A percentile compares a stretch with the other conserved stretches of the same genome.
These are phyloP conservation scores for Ormyrus labotus DNA, from an alignment of 2,888 invertebrate genomes.

Conservation along the genomic window DNA sequence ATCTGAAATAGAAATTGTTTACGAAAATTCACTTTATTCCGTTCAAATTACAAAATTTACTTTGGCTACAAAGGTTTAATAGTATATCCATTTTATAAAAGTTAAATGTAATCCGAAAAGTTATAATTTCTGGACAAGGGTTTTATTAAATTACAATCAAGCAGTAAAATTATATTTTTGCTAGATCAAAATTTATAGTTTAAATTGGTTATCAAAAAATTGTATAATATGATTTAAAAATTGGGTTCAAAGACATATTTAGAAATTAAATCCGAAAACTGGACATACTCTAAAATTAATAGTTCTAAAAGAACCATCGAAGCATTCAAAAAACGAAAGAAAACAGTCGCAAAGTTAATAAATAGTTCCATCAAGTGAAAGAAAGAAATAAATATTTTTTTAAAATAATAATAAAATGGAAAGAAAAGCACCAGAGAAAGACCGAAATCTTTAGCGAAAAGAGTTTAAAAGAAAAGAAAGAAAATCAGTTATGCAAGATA, in stretches of 20 bases:
- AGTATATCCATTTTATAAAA: too few species aligned
- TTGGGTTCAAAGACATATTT: background rate
- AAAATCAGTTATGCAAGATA: background rate
- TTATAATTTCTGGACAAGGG: too few species aligned
- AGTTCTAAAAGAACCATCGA: conserved; percentile 29
- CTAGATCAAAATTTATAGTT: too few species aligned
- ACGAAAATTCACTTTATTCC: too few species aligned
- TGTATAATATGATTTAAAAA: background rate
- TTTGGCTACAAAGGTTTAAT: too few species aligned
- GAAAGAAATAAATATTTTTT: background rate
- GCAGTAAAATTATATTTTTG: too few species aligned
- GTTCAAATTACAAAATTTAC: too few species aligned
- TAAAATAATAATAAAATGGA: background rate
- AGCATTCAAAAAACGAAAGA: conserved; percentile 14
- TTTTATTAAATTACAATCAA: too few species aligned
- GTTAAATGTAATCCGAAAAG: too few species aligned
- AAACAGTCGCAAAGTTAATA: conserved; percentile 16
- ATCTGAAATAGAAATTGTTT: too few species aligned
- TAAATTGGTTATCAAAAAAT: too few species aligned
- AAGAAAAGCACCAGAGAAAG: conserved; percentile 7
- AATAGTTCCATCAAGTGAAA: background rate
- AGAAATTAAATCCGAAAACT: background rate
- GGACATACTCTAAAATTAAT: conserved; percentile 11
- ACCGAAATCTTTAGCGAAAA: background rate
- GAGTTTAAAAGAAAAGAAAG: conserved; percentile 13